These are phyloP conservation scores for Hephaestus fuliginosus DNA, from an alignment of 2,797 vertebrate species.

Conservation along the genomic window DNA sequence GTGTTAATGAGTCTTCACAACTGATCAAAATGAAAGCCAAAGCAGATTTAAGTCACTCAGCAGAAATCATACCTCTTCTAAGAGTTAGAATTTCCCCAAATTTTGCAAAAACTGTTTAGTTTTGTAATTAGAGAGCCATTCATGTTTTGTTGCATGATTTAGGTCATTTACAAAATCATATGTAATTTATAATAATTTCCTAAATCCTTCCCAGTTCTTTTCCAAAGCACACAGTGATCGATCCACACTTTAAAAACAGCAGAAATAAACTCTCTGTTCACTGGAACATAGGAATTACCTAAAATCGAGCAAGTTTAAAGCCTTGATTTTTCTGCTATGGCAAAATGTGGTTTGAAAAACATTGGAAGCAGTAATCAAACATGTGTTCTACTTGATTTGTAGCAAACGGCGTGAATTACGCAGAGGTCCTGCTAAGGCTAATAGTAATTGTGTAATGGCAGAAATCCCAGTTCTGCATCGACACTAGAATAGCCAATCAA, in stretches of 20 bases:
- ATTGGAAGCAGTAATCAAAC: not conserved
- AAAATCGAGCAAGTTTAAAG: conserved; percentile 5
- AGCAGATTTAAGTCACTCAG: not conserved
- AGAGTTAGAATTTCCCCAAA: not conserved
- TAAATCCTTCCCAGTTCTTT: not conserved
- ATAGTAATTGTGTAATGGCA: conserved; percentile 5
- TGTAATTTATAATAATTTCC: not conserved
- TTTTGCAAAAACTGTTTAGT: too few relatives aligned
- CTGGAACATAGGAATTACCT: not conserved
- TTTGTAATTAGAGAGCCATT: not conserved
- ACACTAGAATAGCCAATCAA: conserved; percentile 13
- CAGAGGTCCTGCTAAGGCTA: conserved; percentile 15
- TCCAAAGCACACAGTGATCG: not conserved
- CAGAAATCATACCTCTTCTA: not conserved
- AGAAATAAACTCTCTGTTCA: not conserved
- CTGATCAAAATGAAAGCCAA: not conserved
- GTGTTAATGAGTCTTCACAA: too few relatives aligned
- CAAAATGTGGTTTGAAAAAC: conserved; percentile 7
- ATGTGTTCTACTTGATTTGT: not conserved
- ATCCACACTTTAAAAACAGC: not conserved
- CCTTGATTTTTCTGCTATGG: not conserved
- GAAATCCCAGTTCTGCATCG: conserved; percentile 18
- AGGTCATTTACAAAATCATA: not conserved
- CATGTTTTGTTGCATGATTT: not conserved
- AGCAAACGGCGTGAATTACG: conserved; percentile 1